phyloP scores from a whole-genome alignment of 2,888 invertebrate species.

The Stictocephala bisonia region DNA sequence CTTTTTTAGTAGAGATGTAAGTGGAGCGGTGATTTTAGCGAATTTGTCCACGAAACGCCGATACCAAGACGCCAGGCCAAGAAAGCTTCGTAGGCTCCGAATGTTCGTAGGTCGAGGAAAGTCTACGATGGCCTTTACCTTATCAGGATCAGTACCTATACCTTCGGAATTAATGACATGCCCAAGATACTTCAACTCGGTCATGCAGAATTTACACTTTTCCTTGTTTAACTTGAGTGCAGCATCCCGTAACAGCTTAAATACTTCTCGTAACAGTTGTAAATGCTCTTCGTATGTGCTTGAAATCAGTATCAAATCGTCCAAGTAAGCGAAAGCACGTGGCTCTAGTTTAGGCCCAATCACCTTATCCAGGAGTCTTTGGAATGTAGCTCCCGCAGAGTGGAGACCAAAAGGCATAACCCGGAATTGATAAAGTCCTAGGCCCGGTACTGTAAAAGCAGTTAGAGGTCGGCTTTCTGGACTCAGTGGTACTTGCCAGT shows the following conservation, averaged over 20 bases:
- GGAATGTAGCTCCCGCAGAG: constrained; percentile 59
- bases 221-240: constrained; percentile 54
- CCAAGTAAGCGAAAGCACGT: constrained; percentile 27
- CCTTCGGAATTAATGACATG: constrained; percentile 56
- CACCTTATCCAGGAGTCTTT: constrained; percentile 58
- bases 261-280: constrained; percentile 48
- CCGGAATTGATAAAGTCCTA: constrained; percentile 49
- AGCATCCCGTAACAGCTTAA: constrained; percentile 47
- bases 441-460: constrained; percentile 53
- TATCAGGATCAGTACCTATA: constrained; percentile 45
- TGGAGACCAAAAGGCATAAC: constrained; percentile 60
- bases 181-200: constrained; percentile 56
- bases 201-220: constrained; percentile 55
- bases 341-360: constrained; percentile 57
- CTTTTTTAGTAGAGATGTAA: constrained; percentile 12
- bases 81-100: constrained; percentile 15
- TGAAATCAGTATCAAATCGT: constrained; percentile 21
- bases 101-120: constrained; percentile 4
- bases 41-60: constrained; percentile 15
- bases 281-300: constrained; percentile 54
- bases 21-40: constrained; percentile 4
- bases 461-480: constrained; percentile 49
- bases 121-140: background rate
- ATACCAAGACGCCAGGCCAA: constrained; percentile 30
- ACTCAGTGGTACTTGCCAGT: constrained; percentile 52